A percentile compares a stretch with the other conserved stretches of the same genome.
Evolutionary conservation across 2,888 invertebrate genomes (phyloP).

Genomic region (Polylopha cassiicola): DNA sequence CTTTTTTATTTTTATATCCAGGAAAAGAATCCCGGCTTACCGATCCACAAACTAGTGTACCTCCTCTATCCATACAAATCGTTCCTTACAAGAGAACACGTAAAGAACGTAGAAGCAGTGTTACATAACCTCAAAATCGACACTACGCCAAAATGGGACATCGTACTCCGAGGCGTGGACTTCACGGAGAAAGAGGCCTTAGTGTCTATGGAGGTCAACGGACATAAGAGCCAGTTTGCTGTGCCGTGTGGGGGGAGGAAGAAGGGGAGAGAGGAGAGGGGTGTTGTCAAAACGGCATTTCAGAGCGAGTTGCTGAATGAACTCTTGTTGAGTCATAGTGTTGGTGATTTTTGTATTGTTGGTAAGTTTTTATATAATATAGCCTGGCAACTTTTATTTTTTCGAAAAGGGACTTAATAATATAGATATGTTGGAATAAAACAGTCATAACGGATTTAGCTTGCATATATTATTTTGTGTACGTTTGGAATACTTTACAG

Average conservation of each 20-base stretch:
- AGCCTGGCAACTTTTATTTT: too few species aligned
- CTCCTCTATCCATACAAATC: constrained; percentile 90
- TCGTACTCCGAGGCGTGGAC: constrained; percentile 41
- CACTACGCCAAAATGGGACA: constrained; percentile 42
- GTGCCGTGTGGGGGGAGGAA: constrained; percentile 56
- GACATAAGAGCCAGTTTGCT: constrained; percentile 52
- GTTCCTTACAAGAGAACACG: constrained; percentile 87
- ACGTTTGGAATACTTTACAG: not conserved
- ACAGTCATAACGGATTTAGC: too few species aligned
- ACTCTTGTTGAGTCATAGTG: constrained; percentile 86
- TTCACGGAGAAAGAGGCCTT: constrained; percentile 51
- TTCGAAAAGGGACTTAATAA: too few species aligned
- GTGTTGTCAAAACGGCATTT: constrained; percentile 82
- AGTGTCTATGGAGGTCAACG: constrained; percentile 62
- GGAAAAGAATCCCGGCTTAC: constrained; percentile 82
- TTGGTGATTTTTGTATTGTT: constrained; percentile 91
- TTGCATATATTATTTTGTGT: too few species aligned
- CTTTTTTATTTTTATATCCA: constrained; percentile 51
- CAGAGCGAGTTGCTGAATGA: constrained; percentile 87
- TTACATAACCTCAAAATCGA: constrained; percentile 79
- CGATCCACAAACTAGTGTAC: constrained; percentile 82
- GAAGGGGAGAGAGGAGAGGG: constrained; percentile 37
- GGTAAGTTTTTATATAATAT: constrained; percentile 64
- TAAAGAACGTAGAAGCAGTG: constrained; percentile 83
- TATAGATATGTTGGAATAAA: too few species aligned